Percentiles rank a stretch among this genome's conserved stretches.
Evolutionary conservation across 2,113 vertebrate species (phyloP).

Genomic region (Lasiurus cinereus): DNA sequence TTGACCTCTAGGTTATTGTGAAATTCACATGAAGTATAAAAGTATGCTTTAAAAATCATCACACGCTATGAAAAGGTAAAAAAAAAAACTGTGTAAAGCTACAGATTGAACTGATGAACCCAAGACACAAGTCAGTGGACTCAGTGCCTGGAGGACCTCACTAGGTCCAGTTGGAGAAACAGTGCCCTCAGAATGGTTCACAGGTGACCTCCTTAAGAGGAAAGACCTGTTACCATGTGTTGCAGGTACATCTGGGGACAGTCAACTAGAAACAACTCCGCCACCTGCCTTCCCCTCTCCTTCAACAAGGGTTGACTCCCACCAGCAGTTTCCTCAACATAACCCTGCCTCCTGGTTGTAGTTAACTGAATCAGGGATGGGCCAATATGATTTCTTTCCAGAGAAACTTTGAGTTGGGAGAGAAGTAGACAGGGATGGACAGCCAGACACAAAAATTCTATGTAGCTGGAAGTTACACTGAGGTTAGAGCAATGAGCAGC

Average conservation of each 20-base stretch:
- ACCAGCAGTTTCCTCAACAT: neutral
- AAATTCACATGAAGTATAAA: neutral
- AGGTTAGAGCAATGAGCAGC: neutral
- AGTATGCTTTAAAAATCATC: neutral
- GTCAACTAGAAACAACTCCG: neutral
- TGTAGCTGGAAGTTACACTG: neutral
- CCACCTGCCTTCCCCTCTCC: neutral
- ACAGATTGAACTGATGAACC: neutral
- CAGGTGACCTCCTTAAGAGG: neutral
- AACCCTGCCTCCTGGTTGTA: neutral
- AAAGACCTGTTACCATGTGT: neutral
- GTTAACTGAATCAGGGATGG: neutral
- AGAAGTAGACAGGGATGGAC: neutral
- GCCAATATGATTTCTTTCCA: neutral
- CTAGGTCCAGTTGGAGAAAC: neutral
- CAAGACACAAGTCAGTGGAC: neutral
- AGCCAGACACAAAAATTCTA: neutral
- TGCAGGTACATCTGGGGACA: neutral
- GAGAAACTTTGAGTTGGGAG: neutral
- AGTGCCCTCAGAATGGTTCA: neutral
- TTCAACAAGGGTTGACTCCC: neutral
- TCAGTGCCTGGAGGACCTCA: neutral
- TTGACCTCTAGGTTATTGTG: neutral
- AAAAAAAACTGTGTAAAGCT: neutral
- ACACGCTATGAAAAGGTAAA: neutral